These are phyloP conservation scores for Ecliptopera silaceata DNA, from an alignment of 2,888 invertebrate species.

Conservation along the genomic window DNA sequence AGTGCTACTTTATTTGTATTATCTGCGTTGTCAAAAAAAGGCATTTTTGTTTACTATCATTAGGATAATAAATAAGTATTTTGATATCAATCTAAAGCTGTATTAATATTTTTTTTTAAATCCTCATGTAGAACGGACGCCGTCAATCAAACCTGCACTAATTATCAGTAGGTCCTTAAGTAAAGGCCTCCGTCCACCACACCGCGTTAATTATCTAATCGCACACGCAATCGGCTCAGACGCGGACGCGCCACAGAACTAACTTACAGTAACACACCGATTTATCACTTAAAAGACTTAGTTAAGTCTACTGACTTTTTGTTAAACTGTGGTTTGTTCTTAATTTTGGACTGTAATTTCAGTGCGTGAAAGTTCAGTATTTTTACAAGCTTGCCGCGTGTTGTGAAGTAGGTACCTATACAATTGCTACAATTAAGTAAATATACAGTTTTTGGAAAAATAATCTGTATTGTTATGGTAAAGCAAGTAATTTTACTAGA, in stretches of 20 bases:
- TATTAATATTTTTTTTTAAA: neutral
- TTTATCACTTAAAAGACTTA: constrained; percentile 5
- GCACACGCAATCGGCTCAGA: constrained; percentile 60
- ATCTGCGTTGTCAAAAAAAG: no score
- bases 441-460: no score
- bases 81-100: no score
- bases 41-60: no score
- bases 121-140: neutral
- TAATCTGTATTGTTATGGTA: no score
- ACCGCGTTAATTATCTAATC: constrained; percentile 72
- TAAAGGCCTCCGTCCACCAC: constrained; percentile 34
- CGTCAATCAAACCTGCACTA: constrained; percentile 12
- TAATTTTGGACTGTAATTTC: neutral
- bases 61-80: no score
- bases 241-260: constrained; percentile 36
- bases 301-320: neutral
- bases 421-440: no score
- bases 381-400: neutral
- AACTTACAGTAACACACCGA: neutral
- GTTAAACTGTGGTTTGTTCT: neutral
- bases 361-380: neutral
- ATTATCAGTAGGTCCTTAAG: constrained; percentile 22
- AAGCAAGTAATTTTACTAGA: no score
- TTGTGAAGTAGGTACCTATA: no score
- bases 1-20: no score